Base-by-base conservation (phyloP, 1,140 invertebrate genomes). In the Drosophila watanabei region DNA sequence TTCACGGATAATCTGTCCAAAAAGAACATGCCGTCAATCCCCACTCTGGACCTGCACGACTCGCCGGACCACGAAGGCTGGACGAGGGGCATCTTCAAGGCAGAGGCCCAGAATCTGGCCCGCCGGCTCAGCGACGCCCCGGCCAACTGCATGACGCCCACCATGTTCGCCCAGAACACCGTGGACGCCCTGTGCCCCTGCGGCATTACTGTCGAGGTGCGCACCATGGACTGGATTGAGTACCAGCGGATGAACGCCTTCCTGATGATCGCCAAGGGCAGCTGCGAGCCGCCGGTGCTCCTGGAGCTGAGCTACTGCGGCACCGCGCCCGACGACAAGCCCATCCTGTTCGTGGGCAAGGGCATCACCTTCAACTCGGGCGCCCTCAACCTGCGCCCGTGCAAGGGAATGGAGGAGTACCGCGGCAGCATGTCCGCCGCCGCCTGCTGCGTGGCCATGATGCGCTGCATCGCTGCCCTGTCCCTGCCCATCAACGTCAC, bases 341-440 rank as follows among this genome's bases (percentile, higher is more conserved):
- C 89, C 11, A 93, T 96, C 13, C 95, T 95, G 5, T 93, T 97
- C 33, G 95, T 97, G 9, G 96, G 97, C 10, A 97, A 99, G 94
- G 98, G 98, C 30, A 96, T 98, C 7, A 98, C 97, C 2, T 98
- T 98, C 94, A 97, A 91, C 24, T 84, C 96, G 72, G 98, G 98
- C 63, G 98, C 97, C 71, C 96, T 98, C 65, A 97, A 97, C 77
- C 93, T 99, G 14, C 98, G 98, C 93, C 95, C 96, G 0, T 92
- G 96, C 18, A 80, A 94, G 4, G 94, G 95, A 13, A 97, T 98
- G 96, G 96, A 96, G 56, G 95, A 96, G 73, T 98, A 98, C 97
- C 94, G 97, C 76, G 97, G 95, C 5, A 97, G 98, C 92, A 98
- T 98, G 98, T 97, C 96, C 1, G 98, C 97, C 2, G 98, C 97